Evolutionary conservation across 2,797 vertebrate genomes (phyloP), one percentile per base, ranked within the genome.

Genomic region (Sebastes diploproa): DNA sequence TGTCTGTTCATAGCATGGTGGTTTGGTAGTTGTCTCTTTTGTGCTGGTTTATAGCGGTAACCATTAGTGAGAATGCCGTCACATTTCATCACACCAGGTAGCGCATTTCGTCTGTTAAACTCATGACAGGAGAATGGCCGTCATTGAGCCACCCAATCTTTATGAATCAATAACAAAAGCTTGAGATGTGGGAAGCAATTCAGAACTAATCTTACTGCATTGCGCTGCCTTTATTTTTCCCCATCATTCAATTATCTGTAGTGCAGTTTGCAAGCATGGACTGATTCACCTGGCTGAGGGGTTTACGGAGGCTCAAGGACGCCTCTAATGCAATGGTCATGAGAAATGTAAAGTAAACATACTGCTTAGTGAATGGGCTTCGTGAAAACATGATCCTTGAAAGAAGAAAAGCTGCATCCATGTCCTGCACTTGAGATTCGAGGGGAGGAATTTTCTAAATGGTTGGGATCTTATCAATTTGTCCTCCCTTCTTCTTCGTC

Each of bases 241-340:
- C 27, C 46, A 1, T 25, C 29, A 69, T 65, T 77, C 22, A 66
- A 13, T 54, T 50, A 62, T 0, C 23, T n/a, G 18, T 29, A 50
- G 32, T 38, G n/a, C 29, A 29, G 32, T 20, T 20, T 27, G 25
- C 14, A 29, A 36, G 61, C 20, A 4, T 1, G 13, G 62, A 42
- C 23, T 14, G 12, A 42, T n/a, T 69, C 23, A 56, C 4, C 23
- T 8, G 38, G 27, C 20, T 18, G 52, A 9, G 59, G 64, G 3
- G 14, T 72, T 72, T 72, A 42, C 10, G 23, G 27, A 32, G 2
- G 18, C 32, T 83, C 70, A 81, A 72, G 30, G 69, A 29, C 0
- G 2, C 2, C 0, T 61, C 3, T 14, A 10, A 73, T 69, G 64
- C 62, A 64, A 14, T 6, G n/a, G 6, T 4, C 7, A 18, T 50